Percentiles rank a stretch among this genome's conserved stretches.
phyloP scores from a whole-genome alignment of 2,113 vertebrate genomes.

The Merops nubicus region DNA sequence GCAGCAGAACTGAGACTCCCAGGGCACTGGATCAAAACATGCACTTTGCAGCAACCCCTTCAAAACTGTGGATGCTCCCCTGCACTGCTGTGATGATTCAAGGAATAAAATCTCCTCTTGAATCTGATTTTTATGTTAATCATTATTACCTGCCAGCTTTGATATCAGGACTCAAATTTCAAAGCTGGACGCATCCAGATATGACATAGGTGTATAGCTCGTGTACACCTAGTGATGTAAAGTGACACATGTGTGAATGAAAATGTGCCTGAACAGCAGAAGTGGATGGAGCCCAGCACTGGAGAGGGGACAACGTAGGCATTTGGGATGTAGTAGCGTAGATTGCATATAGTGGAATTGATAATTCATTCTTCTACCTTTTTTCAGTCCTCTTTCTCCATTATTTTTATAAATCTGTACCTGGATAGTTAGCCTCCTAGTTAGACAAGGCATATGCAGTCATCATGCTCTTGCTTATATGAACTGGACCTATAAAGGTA shows the following conservation, averaged over 20 bases:
- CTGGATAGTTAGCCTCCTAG: not conserved
- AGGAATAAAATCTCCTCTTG: not conserved
- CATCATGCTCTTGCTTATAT: not conserved
- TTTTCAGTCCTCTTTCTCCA: not conserved
- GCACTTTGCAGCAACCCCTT: constrained; percentile 1
- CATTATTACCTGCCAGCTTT: not conserved
- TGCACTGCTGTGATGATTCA: not conserved
- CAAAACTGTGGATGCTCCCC: not conserved
- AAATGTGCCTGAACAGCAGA: not conserved
- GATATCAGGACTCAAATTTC: not conserved
- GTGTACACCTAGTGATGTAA: not conserved
- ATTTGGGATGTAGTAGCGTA: not conserved
- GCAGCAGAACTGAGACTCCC: not conserved
- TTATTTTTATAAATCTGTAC: not conserved
- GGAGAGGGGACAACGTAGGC: not conserved
- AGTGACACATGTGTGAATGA: not conserved
- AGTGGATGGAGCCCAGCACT: not conserved
- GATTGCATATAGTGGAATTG: not conserved
- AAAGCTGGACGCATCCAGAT: not conserved
- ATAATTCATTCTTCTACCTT: not conserved
- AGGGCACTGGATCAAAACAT: not conserved
- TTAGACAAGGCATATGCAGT: not conserved
- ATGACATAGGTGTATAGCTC: not conserved
- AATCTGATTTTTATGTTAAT: not conserved
- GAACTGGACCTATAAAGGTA: not conserved